Percentiles rank a stretch among this genome's conserved stretches.
Evolutionary conservation across 1,140 invertebrate species (phyloP).

Genomic region (Dendrolimus kikuchii): DNA sequence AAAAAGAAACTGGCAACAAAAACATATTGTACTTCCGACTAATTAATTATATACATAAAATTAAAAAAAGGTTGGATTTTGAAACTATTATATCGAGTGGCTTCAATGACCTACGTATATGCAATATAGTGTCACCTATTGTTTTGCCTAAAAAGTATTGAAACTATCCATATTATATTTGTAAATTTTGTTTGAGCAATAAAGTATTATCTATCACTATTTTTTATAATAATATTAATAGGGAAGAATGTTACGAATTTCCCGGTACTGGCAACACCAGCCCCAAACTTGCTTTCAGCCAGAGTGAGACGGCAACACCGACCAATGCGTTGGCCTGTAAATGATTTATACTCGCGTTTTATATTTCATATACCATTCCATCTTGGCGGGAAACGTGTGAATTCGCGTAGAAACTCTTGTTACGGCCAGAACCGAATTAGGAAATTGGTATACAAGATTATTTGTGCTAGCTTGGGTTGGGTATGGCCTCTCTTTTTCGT

Average conservation of each 20-base stretch:
- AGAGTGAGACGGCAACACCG: conserved; percentile 6
- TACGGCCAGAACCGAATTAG: conserved; percentile 7
- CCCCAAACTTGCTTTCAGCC: conserved; percentile 1
- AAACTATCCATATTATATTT: too few species aligned
- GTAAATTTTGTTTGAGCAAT: too few species aligned
- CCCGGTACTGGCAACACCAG: neutral
- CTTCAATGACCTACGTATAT: too few species aligned
- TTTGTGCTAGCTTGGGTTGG: neutral
- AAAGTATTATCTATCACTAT: too few species aligned
- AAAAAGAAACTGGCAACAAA: too few species aligned
- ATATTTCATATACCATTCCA: conserved; percentile 18
- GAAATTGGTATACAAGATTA: neutral
- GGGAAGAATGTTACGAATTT: neutral
- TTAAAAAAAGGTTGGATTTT: too few species aligned
- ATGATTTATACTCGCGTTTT: conserved; percentile 24
- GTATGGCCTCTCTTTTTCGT: neutral
- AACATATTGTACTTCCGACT: too few species aligned
- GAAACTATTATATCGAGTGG: too few species aligned
- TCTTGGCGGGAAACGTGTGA: conserved; percentile 8
- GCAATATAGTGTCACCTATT: too few species aligned
- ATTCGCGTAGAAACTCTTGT: conserved; percentile 11
- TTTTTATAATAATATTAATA: too few species aligned
- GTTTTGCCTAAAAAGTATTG: too few species aligned
- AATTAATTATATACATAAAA: too few species aligned
- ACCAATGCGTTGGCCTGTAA: conserved; percentile 24